A percentile compares a stretch with the other conserved stretches of the same genome.
phyloP scores from a whole-genome alignment of 2,113 vertebrate species.

The Irena cyanogastra region DNA sequence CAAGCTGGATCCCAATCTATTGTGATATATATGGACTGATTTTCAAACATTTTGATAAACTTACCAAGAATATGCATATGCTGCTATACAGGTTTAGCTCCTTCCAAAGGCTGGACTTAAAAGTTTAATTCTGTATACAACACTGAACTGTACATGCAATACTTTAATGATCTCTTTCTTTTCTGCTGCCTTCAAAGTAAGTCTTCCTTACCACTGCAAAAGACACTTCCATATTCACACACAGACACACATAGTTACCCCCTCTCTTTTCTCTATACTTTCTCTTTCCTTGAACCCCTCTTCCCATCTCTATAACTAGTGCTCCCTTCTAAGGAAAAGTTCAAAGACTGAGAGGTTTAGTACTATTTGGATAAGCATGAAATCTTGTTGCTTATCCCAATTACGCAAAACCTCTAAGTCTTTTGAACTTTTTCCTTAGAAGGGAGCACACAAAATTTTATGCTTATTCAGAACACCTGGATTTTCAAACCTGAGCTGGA shows the following conservation, averaged over 20 bases:
- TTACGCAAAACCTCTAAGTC: neutral
- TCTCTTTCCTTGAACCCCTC: neutral
- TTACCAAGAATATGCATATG: neutral
- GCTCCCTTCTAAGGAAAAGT: neutral
- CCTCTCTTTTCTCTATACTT: neutral
- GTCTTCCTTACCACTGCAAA: neutral
- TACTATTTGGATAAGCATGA: constrained; percentile 25
- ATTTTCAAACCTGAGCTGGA: constrained; percentile 27
- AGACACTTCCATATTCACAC: neutral
- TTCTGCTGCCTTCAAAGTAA: neutral
- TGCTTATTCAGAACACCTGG: constrained; percentile 24
- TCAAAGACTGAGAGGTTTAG: constrained; percentile 31
- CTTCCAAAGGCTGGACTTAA: neutral
- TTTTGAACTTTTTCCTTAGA: constrained; percentile 51
- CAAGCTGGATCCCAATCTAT: neutral
- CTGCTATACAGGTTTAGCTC: neutral
- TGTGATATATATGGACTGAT: neutral
- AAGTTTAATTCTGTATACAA: neutral
- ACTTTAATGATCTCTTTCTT: neutral
- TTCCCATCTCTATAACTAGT: neutral
- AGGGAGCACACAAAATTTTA: constrained; percentile 1
- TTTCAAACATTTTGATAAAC: neutral
- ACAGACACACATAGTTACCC: neutral
- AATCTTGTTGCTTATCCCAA: constrained; percentile 43
- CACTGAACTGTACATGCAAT: neutral